Conservation (phyloP, 2,113 vertebrate species). For the Myocastor coypus region DNA sequence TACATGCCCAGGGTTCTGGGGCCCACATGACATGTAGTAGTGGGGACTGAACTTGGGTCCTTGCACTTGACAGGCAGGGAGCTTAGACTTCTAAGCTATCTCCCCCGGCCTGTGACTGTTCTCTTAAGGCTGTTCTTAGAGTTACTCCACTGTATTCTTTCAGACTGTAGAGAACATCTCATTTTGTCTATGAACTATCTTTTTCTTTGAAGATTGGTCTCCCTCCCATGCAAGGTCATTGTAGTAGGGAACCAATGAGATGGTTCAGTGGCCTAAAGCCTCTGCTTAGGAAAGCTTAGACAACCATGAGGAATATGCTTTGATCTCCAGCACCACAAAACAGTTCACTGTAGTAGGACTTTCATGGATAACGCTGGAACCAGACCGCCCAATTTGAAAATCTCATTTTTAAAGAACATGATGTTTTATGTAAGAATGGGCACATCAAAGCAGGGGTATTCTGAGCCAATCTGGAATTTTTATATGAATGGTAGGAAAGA, state of each 20-base stretch:
- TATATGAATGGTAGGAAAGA: not conserved
- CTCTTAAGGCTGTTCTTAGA: not conserved
- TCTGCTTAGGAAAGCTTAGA: too few species aligned
- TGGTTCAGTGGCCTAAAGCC: too few species aligned
- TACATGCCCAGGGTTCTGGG: too few species aligned
- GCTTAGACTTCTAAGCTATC: too few species aligned
- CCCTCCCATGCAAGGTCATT: not conserved
- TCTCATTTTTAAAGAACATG: not conserved
- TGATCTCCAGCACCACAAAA: too few species aligned
- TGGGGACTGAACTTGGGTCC: too few species aligned
- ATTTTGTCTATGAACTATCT: not conserved
- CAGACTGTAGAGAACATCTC: not conserved
- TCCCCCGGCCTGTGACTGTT: not conserved
- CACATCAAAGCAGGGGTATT: not conserved
- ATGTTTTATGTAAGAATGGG: not conserved
- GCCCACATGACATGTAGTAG: too few species aligned
- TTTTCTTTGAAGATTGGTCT: not conserved
- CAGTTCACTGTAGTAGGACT: not conserved
- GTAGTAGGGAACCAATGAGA: too few species aligned
- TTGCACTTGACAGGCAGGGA: too few species aligned
- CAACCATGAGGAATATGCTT: too few species aligned
- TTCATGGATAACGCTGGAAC: not conserved
- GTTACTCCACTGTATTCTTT: not conserved
- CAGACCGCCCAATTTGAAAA: not conserved
- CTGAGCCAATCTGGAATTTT: not conserved